phyloP scores from a whole-genome alignment of 2,888 invertebrate genomes.

The Plagodis pulveraria region DNA sequence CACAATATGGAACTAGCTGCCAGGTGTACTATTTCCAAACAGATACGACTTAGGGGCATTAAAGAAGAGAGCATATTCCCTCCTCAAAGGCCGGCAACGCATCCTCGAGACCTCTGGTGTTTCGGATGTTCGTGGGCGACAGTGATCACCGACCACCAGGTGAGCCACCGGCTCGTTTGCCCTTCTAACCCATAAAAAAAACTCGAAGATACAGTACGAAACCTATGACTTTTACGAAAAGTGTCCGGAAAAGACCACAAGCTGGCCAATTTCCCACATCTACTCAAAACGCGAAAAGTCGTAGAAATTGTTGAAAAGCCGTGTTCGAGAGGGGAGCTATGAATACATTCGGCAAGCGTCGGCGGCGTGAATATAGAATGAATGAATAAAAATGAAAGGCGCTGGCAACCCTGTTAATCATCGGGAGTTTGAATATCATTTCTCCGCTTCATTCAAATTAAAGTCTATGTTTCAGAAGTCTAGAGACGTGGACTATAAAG shows the following conservation, averaged over 20 bases:
- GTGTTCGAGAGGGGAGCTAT: constrained; percentile 54
- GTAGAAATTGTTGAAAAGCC: constrained; percentile 46
- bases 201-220: no score
- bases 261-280: not conserved
- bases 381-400: constrained; percentile 75
- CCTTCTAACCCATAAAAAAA: no score
- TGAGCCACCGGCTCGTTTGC: no score
- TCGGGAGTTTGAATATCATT: constrained; percentile 65
- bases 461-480: constrained; percentile 38
- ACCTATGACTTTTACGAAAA: not conserved
- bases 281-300: constrained; percentile 38
- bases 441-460: constrained; percentile 47
- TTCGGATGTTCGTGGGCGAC: no score
- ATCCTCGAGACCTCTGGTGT: no score
- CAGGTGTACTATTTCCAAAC: no score
- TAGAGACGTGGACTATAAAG: not conserved
- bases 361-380: constrained; percentile 71
- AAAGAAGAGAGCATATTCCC: no score
- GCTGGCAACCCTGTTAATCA: constrained; percentile 68
- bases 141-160: no score
- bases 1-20: no score
- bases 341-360: constrained; percentile 73
- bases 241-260: not conserved
- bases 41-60: no score
- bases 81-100: no score